Evolutionary conservation across 2,113 vertebrate genomes (phyloP).

Genomic region (Dasyornis broadbenti): DNA sequence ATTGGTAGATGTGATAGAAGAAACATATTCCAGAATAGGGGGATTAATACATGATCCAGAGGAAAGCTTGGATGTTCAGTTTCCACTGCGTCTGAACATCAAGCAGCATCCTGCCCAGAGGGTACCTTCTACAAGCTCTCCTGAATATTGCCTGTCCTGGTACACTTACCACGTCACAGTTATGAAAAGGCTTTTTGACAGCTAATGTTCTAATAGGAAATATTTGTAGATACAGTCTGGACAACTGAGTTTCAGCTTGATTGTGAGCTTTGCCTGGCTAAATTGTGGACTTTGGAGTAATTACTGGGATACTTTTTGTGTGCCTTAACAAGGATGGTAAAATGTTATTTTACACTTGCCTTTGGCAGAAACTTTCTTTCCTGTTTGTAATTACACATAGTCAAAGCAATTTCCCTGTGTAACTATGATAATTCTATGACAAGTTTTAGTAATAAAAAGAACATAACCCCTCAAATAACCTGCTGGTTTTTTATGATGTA

Average conservation of each 20-base stretch:
- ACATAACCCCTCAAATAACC: neutral
- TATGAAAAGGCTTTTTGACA: neutral
- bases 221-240: neutral
- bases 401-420: constrained; percentile 9
- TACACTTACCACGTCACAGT: neutral
- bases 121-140: neutral
- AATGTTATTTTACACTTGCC: neutral
- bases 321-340: neutral
- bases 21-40: neutral
- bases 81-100: neutral
- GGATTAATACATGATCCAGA: neutral
- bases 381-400: neutral
- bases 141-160: neutral
- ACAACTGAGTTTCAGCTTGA: neutral
- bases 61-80: neutral
- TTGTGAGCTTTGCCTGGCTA: neutral
- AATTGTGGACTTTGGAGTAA: neutral
- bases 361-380: neutral
- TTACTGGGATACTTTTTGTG: neutral
- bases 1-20: neutral
- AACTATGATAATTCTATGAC: neutral
- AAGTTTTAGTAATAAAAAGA: constrained; percentile 6
- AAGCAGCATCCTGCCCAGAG: neutral
- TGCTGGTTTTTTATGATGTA: neutral
- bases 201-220: neutral